Evolutionary conservation across 1,140 invertebrate genomes (phyloP).

Genomic region (Asbolus verrucosus): DNA sequence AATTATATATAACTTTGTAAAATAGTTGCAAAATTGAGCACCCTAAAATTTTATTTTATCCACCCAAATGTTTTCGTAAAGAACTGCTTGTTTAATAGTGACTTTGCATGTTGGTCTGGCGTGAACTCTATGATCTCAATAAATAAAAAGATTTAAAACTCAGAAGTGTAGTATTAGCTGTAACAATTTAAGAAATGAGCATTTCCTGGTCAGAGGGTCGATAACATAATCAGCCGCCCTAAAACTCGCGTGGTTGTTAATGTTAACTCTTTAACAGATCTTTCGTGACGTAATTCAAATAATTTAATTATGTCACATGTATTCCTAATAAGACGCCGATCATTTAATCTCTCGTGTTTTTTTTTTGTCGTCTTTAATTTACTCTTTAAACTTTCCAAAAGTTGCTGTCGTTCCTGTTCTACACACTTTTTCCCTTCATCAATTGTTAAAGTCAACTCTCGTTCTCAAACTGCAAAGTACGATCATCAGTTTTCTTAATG

Average conservation of each 20-base stretch:
- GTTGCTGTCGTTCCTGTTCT: slow-evolving; percentile 4
- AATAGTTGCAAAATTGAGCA: too few species aligned
- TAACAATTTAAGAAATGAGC: slow-evolving; percentile 20
- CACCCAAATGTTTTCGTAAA: neutral
- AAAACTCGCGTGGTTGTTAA: slow-evolving; percentile 1
- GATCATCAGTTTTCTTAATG: slow-evolving; percentile 33
- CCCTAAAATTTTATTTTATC: too few species aligned
- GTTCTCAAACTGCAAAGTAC: slow-evolving; percentile 11
- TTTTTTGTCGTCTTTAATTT: slow-evolving; percentile 17
- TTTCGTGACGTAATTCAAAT: slow-evolving; percentile 15
- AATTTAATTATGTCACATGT: neutral
- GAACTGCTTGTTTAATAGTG: neutral
- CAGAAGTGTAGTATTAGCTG: neutral
- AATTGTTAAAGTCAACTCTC: slow-evolving; percentile 27
- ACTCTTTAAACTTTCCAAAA: slow-evolving; percentile 11
- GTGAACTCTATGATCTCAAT: slow-evolving; percentile 14
- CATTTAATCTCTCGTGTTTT: slow-evolving; percentile 11
- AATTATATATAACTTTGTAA: too few species aligned
- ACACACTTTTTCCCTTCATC: slow-evolving; percentile 17
- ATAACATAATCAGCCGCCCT: neutral
- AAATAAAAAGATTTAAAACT: slow-evolving; percentile 29
- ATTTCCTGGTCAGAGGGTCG: too few species aligned
- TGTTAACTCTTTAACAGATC: slow-evolving; percentile 12
- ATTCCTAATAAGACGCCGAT: neutral
- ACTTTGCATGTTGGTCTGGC: slow-evolving; percentile 18